Evolutionary conservation across 1,140 invertebrate genomes (phyloP).

Genomic region (Drosophila ananassae): DNA sequence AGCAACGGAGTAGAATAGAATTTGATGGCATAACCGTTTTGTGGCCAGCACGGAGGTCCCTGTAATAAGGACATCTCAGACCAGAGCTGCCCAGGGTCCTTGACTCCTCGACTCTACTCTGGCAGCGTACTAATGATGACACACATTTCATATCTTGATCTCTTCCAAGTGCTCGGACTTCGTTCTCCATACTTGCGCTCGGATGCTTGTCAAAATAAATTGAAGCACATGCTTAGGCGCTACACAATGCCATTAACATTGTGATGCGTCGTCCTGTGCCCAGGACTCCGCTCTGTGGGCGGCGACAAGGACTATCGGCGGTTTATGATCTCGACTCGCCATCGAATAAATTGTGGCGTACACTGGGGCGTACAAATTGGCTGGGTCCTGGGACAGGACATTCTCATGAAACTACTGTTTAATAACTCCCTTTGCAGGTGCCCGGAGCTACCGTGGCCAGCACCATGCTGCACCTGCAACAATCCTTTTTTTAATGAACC

Average conservation of each 20-base stretch:
- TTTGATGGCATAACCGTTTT: constrained; percentile 73
- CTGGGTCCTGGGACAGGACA: constrained; percentile 27
- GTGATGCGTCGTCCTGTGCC: constrained; percentile 31
- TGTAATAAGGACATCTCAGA: constrained; percentile 54
- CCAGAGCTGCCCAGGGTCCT: constrained; percentile 37
- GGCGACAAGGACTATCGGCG: constrained; percentile 56
- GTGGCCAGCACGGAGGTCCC: constrained; percentile 38
- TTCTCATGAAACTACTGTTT: constrained; percentile 53
- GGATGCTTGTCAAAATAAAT: constrained; percentile 72
- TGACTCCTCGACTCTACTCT: constrained; percentile 39
- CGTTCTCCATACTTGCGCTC: constrained; percentile 7
- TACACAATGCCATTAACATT: constrained; percentile 66
- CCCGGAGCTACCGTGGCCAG: constrained; percentile 36
- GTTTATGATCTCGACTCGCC: constrained; percentile 63
- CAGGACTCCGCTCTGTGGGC: constrained; percentile 20
- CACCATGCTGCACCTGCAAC: constrained; percentile 24
- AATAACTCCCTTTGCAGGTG: constrained; percentile 41
- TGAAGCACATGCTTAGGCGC: constrained; percentile 79
- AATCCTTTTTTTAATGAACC: constrained; percentile 61
- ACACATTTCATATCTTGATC: constrained; percentile 81
- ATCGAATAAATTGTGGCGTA: constrained; percentile 30
- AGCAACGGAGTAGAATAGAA: constrained; percentile 44
- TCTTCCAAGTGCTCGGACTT: constrained; percentile 32
- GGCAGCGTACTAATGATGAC: constrained; percentile 73
- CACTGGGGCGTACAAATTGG: constrained; percentile 58